phyloP scores from a whole-genome alignment of 2,797 vertebrate genomes.

The Tapera naevia region DNA sequence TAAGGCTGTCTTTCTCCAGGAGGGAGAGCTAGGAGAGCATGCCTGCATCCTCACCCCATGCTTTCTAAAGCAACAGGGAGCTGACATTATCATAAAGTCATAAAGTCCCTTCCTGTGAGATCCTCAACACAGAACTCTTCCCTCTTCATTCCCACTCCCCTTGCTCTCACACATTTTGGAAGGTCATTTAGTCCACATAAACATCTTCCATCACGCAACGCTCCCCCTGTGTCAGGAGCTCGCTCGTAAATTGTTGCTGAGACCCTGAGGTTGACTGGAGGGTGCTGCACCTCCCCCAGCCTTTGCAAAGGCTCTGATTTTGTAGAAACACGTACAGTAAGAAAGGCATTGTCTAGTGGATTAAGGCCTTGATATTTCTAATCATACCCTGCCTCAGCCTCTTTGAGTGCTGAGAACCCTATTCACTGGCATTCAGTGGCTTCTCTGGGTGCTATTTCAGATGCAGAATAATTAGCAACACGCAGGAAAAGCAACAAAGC shows the following conservation, averaged over 20 bases:
- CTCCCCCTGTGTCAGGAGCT: neutral
- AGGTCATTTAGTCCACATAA: neutral
- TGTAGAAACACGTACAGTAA: conserved; percentile 18
- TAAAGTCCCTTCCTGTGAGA: neutral
- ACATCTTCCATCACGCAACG: neutral
- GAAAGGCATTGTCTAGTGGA: conserved; percentile 67
- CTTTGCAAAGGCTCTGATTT: conserved; percentile 38
- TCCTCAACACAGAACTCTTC: neutral
- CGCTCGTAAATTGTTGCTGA: neutral
- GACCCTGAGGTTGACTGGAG: neutral
- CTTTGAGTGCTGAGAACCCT: conserved; percentile 63
- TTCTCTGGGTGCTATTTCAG: conserved; percentile 78
- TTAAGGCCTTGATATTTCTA: conserved; percentile 67
- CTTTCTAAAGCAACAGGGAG: neutral
- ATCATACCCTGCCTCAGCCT: conserved; percentile 63
- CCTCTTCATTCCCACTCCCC: neutral
- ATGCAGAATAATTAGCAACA: conserved; percentile 78
- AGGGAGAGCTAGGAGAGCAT: neutral
- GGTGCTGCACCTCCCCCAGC: neutral
- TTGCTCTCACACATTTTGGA: neutral
- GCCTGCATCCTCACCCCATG: neutral
- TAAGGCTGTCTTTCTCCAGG: neutral
- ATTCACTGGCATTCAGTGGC: conserved; percentile 74
- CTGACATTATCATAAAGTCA: neutral
- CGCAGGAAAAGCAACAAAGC: conserved; percentile 80